These are phyloP conservation scores for Drosophila algonquin DNA, from an alignment of 2,888 invertebrate genomes.

Conservation along the genomic window DNA sequence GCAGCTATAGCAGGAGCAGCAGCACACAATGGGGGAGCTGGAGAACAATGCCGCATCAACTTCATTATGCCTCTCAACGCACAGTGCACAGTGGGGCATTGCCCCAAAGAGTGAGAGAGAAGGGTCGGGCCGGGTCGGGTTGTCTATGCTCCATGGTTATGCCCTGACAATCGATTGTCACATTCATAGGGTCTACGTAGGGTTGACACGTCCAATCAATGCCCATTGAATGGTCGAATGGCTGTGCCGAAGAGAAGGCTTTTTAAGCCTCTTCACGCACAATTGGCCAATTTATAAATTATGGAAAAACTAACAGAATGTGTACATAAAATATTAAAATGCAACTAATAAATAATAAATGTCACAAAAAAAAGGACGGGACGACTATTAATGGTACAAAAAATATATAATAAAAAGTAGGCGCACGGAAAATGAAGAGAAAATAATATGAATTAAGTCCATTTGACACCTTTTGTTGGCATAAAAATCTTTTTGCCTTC, in stretches of 20 bases:
- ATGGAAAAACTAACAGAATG: constrained; percentile 35
- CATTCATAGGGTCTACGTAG: constrained; percentile 6
- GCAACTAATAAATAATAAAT: constrained; percentile 71
- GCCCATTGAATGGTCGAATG: constrained; percentile 2
- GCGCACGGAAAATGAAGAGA: constrained; percentile 27
- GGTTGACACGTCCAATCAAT: constrained; percentile 14
- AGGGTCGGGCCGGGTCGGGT: background rate
- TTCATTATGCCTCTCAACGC: constrained; percentile 58
- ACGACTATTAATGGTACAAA: background rate
- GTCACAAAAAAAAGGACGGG: constrained; percentile 18
- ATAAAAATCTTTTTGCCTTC: constrained; percentile 47
- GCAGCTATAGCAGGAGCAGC: background rate
- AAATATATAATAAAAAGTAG: constrained; percentile 3
- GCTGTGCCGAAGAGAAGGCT: constrained; percentile 12
- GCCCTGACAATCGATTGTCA: constrained; percentile 30
- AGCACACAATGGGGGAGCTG: constrained; percentile 47
- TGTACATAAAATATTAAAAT: constrained; percentile 63
- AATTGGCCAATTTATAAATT: constrained; percentile 41
- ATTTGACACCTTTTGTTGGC: constrained; percentile 75
- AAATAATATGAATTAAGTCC: constrained; percentile 59
- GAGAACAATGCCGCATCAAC: constrained; percentile 59
- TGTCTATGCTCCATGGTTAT: background rate
- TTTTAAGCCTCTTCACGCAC: constrained; percentile 46
- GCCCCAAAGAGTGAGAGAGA: background rate
- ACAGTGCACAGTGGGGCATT: constrained; percentile 71